phyloP scores from a whole-genome alignment of 2,888 invertebrate genomes.

The Dasysyrphus tricinctus region DNA sequence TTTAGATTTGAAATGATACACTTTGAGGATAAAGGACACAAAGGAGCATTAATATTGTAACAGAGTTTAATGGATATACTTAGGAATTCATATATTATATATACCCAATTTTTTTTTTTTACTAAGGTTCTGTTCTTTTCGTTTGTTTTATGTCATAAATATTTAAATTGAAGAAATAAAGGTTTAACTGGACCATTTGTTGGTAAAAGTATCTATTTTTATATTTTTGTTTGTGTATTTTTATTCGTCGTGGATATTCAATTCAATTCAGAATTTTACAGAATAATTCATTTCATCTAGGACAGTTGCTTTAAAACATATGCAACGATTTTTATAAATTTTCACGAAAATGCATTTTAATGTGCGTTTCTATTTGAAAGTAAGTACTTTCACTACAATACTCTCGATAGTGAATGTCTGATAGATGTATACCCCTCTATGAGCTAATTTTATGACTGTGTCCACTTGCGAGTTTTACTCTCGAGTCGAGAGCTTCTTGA shows the following conservation, averaged over 20 bases:
- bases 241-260: neutral
- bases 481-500: no score
- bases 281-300: no score
- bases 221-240: neutral
- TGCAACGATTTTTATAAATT: no score
- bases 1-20: constrained; percentile 67
- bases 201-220: neutral
- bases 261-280: no score
- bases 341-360: no score
- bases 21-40: constrained; percentile 55
- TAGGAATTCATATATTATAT: constrained; percentile 16
- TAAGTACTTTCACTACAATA: no score
- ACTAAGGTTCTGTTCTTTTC: neutral
- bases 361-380: no score
- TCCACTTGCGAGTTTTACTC: no score
- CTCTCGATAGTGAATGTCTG: no score
- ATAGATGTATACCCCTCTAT: no score
- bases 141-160: constrained; percentile 14
- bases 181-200: neutral
- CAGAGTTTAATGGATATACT: constrained; percentile 60
- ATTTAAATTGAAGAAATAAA: constrained; percentile 14
- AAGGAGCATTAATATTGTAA: constrained; percentile 67
- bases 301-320: no score
- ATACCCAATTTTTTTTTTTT: neutral
- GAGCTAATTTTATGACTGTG: no score